phyloP scores from a whole-genome alignment of 2,797 vertebrate genomes.

The Carcharodon carcharias region DNA sequence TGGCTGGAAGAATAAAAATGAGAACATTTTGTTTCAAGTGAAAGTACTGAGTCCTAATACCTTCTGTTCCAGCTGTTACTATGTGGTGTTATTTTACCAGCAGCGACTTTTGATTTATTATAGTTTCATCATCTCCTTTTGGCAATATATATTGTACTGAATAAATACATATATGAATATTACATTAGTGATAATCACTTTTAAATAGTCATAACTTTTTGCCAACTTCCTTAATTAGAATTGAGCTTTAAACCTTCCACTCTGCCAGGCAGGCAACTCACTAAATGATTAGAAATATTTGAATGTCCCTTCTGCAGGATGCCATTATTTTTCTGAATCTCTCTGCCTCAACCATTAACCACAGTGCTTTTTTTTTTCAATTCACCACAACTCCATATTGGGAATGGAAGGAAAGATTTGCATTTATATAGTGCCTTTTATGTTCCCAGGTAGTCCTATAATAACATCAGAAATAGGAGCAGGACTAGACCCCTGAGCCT shows the following conservation, averaged over 20 bases:
- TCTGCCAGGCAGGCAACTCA: no score
- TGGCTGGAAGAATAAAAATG: constrained; percentile 18
- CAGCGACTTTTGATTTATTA: constrained; percentile 23
- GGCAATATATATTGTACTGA: constrained; percentile 13
- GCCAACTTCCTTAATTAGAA: neutral
- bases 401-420: neutral
- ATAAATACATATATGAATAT: constrained; percentile 35
- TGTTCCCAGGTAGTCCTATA: no score
- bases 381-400: neutral
- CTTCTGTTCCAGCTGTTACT: constrained; percentile 27
- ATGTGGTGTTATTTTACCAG: neutral
- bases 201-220: constrained; percentile 11
- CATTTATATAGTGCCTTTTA: neutral
- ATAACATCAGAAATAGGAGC: neutral
- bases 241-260: neutral
- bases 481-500: neutral
- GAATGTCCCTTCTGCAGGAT: neutral
- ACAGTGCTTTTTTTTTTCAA: neutral
- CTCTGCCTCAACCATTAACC: neutral
- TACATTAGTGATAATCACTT: constrained; percentile 20
- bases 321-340: neutral
- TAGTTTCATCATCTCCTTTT: constrained; percentile 4
- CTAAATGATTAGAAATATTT: neutral
- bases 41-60: neutral
- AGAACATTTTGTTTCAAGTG: neutral